Base-by-base conservation (phyloP, 1,140 invertebrate genomes). In the Rhagoletis zephyria region DNA sequence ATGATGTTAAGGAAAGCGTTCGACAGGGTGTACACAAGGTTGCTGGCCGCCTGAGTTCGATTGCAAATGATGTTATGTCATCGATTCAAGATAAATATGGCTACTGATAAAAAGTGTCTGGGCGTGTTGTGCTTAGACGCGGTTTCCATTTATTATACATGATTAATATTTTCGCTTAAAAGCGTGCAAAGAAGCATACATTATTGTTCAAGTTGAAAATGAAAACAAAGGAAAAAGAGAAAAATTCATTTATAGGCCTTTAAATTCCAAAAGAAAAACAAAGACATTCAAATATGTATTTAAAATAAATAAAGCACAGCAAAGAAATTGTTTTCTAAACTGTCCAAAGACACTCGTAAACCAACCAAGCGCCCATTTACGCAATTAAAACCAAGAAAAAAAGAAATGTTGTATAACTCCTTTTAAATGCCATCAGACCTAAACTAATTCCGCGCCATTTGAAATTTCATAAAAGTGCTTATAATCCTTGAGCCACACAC, bases 1-100 rank as follows among this genome's bases (percentile, higher is more conserved):
- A 98, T 89, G 98, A 99, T 91, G 97, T 99, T 0, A 97, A 97
- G 92, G 98, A 99, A 94, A 98, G 97, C 90, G 98, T 99, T 7
- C 96, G 96, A 89, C 97, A 98, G 93, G 98, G 98, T 87, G 98
- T 99, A 59, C 98, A 97, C 87, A 99, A 98, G 94, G 98, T 99
- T 87, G 98, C 98, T 56, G 98, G 97, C 5, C 96, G 97, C 91
- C 93, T 99, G 14, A 99, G 98, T 89, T 97, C 96, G 88, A 94
- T 99, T 87, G 98, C 98, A 86, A 99, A 97, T 94, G 98, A 97
- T 89, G 96, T 99, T 3, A 98, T 99, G 95, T 96, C 96, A 87
- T 97, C 97, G 88, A 94, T 99, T 91, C 98, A 98, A 95, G 98
- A 95, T 90, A 93, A 94, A 92, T 95, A 95, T 90, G 94, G 94